Base-by-base conservation (phyloP, 2,113 vertebrate species). In the Charadrius vociferus region DNA sequence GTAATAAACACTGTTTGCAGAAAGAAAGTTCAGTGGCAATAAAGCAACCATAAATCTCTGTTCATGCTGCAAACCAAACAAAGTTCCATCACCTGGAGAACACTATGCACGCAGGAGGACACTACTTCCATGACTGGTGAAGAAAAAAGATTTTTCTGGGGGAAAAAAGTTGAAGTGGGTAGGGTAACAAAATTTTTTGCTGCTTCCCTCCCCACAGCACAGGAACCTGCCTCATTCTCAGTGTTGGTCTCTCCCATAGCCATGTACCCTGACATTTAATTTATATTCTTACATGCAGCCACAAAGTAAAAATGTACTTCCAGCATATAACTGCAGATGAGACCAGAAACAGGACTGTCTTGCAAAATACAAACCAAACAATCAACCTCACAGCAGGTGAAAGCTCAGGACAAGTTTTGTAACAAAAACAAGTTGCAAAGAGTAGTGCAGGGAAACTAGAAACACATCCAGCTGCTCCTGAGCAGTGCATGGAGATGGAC, bases 281-380 rank as follows among this genome's bases (percentile, higher is more conserved):
- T 43, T 39, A 66, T 56, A 56, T 34, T 75, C 52, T n/a, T 61
- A 49, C 10, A 37, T 12, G 21, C 26, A 81, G 36, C 19, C 70
- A 78, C 8, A 10, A 58, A 82, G 19, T 23, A 41, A 72, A 56
- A 39, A 56, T 2, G 5, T 61, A 37, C 39, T 39, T 88, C 18
- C 21, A 66, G 14, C 24, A 16, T 15, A 72, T 10, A 7, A 71
- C 2, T 55, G 22, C 23, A 47, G 34, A 53, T n/a, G 36, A 80
- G 13, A 39, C 67, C 53, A 61, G 79, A 43, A 80, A 77, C 22
- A 34, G 24, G 36, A 24, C 9, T 23, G 22, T 23, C 41, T 43
- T 26, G 19, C 15, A 36, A 39, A 55, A 45, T 7, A 0, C 13
- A 53, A 55, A 12, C 2, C 3, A 47, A 50, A 17, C 10, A 39